A percentile compares a stretch with the other conserved stretches of the same genome.
These are phyloP conservation scores for Drosophila merina DNA, from an alignment of 2,888 invertebrate species.

Conservation along the genomic window DNA sequence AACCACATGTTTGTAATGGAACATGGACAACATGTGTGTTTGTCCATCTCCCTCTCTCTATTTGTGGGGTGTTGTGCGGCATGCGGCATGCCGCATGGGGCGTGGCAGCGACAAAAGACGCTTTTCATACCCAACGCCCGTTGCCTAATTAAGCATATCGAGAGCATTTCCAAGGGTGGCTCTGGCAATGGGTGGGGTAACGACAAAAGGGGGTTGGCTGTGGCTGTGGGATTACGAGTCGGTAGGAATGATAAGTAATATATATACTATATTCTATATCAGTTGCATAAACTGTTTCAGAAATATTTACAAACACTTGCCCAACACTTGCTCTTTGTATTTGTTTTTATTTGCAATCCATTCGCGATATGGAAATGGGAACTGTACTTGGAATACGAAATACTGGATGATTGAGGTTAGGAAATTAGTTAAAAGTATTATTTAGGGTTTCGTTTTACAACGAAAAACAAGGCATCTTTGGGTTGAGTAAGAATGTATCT, in stretches of 20 bases:
- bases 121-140: constrained; percentile 73
- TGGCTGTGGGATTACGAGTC: neutral
- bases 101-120: constrained; percentile 75
- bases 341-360: constrained; percentile 18
- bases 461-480: too few relatives aligned
- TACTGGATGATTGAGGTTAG: neutral
- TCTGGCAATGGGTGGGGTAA: constrained; percentile 30
- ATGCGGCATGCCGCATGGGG: constrained; percentile 48
- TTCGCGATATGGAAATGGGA: constrained; percentile 33
- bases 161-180: constrained; percentile 33
- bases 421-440: too few relatives aligned
- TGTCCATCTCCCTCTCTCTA: neutral
- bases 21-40: constrained; percentile 71
- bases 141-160: constrained; percentile 77
- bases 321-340: neutral
- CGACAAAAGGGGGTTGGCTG: constrained; percentile 3
- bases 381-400: constrained; percentile 25
- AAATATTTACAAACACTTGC: neutral
- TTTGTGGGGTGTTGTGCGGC: constrained; percentile 6
- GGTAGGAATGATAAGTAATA: neutral
- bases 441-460: too few relatives aligned
- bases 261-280: neutral
- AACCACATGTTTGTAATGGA: constrained; percentile 70
- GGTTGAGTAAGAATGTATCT: too few relatives aligned
- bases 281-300: constrained; percentile 15